Evolutionary conservation across 53 echinoderm and acorn worm genomes (phyloP).

Genomic region (Glandiceps talaboti): DNA sequence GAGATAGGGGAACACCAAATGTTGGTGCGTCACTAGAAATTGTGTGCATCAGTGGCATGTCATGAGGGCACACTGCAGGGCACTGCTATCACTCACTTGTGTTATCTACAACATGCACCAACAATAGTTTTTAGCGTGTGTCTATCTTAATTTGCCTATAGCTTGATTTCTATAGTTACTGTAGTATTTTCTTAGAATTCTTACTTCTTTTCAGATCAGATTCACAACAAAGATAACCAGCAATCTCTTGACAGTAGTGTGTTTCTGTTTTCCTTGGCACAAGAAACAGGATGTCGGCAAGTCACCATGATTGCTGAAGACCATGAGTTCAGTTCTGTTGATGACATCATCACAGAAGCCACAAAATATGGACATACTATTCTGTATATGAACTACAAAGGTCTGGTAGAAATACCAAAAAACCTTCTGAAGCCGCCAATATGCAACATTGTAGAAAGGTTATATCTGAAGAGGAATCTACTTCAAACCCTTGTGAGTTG

Average conservation of each 20-base stretch:
- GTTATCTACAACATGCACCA: too few species aligned
- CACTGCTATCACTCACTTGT: too few species aligned
- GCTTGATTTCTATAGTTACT: too few species aligned
- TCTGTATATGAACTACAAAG: slow-evolving; percentile 63
- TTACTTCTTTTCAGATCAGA: too few species aligned
- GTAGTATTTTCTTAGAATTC: too few species aligned
- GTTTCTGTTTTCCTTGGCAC: background rate
- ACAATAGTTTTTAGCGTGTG: too few species aligned
- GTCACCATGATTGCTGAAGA: slow-evolving; percentile 44
- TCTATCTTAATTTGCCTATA: too few species aligned
- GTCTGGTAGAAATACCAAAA: slow-evolving; percentile 24
- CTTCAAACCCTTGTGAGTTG: slow-evolving; percentile 33
- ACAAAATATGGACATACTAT: slow-evolving; percentile 19
- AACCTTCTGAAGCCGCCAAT: slow-evolving; percentile 14
- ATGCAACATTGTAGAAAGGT: slow-evolving; percentile 26
- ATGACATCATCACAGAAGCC: slow-evolving; percentile 45
- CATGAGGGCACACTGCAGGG: too few species aligned
- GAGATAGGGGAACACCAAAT: too few species aligned
- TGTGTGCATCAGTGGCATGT: too few species aligned
- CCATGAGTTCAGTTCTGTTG: slow-evolving; percentile 34
- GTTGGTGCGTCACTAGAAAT: too few species aligned
- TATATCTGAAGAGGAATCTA: slow-evolving; percentile 56
- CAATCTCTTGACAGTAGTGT: background rate
- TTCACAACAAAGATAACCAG: too few species aligned
- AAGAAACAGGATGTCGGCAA: slow-evolving; percentile 2